phyloP scores from a whole-genome alignment of 2,888 invertebrate genomes.

The Cyclophora punctaria region DNA sequence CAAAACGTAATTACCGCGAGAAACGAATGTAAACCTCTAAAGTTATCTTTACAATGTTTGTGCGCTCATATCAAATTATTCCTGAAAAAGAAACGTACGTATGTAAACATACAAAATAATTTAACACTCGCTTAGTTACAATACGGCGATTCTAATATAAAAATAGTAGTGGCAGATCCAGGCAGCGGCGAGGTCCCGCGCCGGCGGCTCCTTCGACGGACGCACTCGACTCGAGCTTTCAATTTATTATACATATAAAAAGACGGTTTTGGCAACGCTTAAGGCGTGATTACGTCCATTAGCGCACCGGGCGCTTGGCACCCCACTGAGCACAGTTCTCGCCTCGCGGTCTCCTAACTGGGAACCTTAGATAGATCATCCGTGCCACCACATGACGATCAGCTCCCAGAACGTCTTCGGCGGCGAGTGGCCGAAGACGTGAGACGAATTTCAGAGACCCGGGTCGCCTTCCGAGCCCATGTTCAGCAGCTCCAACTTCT shows the following conservation, averaged over 20 bases:
- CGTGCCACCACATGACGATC: conserved; percentile 75
- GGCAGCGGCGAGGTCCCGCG: conserved; percentile 48
- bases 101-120: conserved; percentile 49
- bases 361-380: conserved; percentile 67
- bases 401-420: conserved; percentile 78
- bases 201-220: conserved; percentile 56
- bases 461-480: conserved; percentile 85
- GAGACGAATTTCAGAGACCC: conserved; percentile 81
- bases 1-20: conserved; percentile 43
- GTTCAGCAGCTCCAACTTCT: conserved; percentile 89
- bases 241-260: conserved; percentile 51
- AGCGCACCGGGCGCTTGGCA: conserved; percentile 63
- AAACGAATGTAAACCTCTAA: conserved; percentile 45
- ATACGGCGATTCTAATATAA: conserved; percentile 62
- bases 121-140: conserved; percentile 44
- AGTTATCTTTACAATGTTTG: conserved; percentile 63
- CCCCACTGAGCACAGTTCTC: conserved; percentile 71
- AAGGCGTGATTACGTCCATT: conserved; percentile 53
- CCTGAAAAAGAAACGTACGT: conserved; percentile 46
- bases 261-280: conserved; percentile 64
- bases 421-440: conserved; percentile 81
- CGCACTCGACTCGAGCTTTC: conserved; percentile 52
- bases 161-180: conserved; percentile 61
- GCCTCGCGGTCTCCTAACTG: conserved; percentile 57
- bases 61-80: conserved; percentile 68